Percentiles rank a stretch among this genome's conserved stretches.
Conservation (phyloP, 2,888 invertebrate genomes). For the Odontomyia ornata region DNA sequence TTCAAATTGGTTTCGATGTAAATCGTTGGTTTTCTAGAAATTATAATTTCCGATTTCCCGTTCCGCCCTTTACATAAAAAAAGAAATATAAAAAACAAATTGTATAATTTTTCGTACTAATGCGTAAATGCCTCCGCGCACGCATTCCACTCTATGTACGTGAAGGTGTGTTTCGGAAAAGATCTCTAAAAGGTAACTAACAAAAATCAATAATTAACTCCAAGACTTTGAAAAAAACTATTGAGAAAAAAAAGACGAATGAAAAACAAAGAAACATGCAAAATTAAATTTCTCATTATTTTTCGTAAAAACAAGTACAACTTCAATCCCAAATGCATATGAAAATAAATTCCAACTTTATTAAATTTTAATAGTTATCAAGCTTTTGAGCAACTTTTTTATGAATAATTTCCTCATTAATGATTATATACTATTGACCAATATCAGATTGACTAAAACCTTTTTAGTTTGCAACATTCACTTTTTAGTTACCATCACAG, state of each 20-base stretch:
- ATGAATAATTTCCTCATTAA: slow-evolving; percentile 43
- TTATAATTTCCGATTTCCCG: slow-evolving; percentile 39
- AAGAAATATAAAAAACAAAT: slow-evolving; percentile 54
- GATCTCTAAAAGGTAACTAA: slow-evolving; percentile 94
- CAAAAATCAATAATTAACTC: slow-evolving; percentile 51
- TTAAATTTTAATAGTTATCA: slow-evolving; percentile 34
- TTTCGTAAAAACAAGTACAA: neutral
- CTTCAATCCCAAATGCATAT: slow-evolving; percentile 22
- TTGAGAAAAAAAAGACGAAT: neutral
- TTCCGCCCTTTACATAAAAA: slow-evolving; percentile 45
- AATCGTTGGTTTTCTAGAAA: slow-evolving; percentile 23
- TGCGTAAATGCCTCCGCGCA: slow-evolving; percentile 65
- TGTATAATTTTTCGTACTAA: slow-evolving; percentile 67
- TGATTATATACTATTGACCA: slow-evolving; percentile 46
- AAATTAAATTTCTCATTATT: slow-evolving; percentile 19
- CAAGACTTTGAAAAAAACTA: slow-evolving; percentile 12
- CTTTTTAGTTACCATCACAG: slow-evolving; percentile 26
- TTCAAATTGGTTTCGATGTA: slow-evolving; percentile 35
- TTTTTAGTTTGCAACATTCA: slow-evolving; percentile 45
- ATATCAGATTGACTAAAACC: slow-evolving; percentile 37
- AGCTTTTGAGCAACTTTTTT: slow-evolving; percentile 39
- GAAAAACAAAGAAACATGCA: slow-evolving; percentile 18
- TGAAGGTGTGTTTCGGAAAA: slow-evolving; percentile 94
- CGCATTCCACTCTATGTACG: slow-evolving; percentile 67
- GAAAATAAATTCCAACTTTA: slow-evolving; percentile 14